These are phyloP conservation scores for Dastarcus helophoroides DNA, from an alignment of 2,888 invertebrate species.

Conservation along the genomic window DNA sequence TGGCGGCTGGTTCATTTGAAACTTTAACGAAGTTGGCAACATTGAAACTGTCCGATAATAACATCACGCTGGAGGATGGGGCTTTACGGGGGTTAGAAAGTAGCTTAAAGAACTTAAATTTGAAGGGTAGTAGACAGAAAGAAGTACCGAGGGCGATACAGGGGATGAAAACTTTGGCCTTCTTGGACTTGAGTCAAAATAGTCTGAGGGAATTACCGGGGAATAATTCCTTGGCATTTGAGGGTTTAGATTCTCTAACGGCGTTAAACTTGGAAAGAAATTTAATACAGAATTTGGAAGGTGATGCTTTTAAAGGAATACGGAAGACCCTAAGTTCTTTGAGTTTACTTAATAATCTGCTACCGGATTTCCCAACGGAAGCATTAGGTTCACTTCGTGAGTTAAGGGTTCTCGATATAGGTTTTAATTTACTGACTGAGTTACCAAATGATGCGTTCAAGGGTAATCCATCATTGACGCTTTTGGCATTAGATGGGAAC, in stretches of 20 bases:
- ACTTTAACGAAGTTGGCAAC: constrained; percentile 64
- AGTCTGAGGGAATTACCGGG: constrained; percentile 72
- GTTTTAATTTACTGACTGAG: constrained; percentile 78
- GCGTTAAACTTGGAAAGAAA: constrained; percentile 83
- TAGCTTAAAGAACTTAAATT: constrained; percentile 75
- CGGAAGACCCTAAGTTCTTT: constrained; percentile 75
- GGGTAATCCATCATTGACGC: constrained; percentile 72
- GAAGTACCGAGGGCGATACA: constrained; percentile 67
- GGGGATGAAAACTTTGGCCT: constrained; percentile 68
- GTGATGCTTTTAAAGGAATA: constrained; percentile 68
- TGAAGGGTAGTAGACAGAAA: constrained; percentile 77
- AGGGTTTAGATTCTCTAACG: constrained; percentile 69
- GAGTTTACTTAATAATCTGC: constrained; percentile 77
- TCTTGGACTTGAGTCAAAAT: constrained; percentile 82
- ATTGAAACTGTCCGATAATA: constrained; percentile 78
- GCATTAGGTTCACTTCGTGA: constrained; percentile 69
- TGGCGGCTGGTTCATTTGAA: constrained; percentile 66
- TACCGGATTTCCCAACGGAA: constrained; percentile 75
- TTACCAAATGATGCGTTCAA: constrained; percentile 69
- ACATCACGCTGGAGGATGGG: constrained; percentile 57
- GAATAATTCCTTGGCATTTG: constrained; percentile 52
- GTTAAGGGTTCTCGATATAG: constrained; percentile 79
- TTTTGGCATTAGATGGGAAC: constrained; percentile 84
- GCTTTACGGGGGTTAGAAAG: constrained; percentile 71
- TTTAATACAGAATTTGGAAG: constrained; percentile 64